Base-by-base conservation (phyloP, 2,113 vertebrate genomes). In the Piprites chloris region DNA sequence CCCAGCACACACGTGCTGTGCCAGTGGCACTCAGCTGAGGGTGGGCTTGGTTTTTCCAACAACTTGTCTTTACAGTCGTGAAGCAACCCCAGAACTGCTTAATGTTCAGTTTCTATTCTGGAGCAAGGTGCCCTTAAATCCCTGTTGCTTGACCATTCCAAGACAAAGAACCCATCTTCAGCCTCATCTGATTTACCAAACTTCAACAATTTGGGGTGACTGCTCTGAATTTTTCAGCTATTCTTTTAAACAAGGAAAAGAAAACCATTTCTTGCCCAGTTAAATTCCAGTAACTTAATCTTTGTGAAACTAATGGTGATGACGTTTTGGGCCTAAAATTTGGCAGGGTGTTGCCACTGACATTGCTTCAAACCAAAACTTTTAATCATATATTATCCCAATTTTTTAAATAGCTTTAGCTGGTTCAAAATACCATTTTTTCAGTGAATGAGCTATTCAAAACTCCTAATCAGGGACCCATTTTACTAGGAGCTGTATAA, bases 341-440 rank as follows among this genome's bases (percentile, higher is more conserved):
- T 85, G 75, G 41, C 72, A 94, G 92, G 82, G 85, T 74, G 76
- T 90, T 92, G 72, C 73, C 80, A 92, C 50, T 81, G 91, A 86
- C 68, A 49, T 78, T 83, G 93, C 86, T 72, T 75, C 86, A 93
- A 88, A 90, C 47, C 59, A 58, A 78, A 96, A 86, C 65, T 95
- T 94, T 94, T 72, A 94, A 97, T 90, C 88, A 84, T 77, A 46
- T 59, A 95, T 95, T 95, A 95, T 90, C 65, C 59, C 65, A 86
- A 71, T 75, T 86, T 95, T 94, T 92, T 6, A 90, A 91, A 95
- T 82, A 96, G 62, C 78, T 93, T 91, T 93, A 86, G 63, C 65
- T 95, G 21, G 72, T 97, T 90, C 86, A 97, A 95, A 96, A 80
- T 77, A 93, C 68, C 63, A 66, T 89, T 90, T 95, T 92, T 84